Evolutionary conservation across 2,797 vertebrate genomes (phyloP), one percentile per base, ranked within the genome.

Genomic region (Parauchenoglanis ngamensis): DNA sequence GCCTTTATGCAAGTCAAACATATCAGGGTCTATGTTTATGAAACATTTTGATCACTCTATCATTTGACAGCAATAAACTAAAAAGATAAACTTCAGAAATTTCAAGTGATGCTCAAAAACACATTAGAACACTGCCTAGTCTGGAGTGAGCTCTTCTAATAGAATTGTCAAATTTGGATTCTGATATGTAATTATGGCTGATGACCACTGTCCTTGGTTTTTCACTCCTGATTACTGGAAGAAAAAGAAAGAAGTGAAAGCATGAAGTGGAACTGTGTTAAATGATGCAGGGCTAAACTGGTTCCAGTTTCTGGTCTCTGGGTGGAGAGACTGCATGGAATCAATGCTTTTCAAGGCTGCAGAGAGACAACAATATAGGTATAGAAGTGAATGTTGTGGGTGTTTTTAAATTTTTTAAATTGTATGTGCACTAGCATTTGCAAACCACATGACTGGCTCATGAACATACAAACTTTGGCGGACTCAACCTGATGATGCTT

Each of bases 191-290:
- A 61, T 31, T 85, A 35, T 75, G 56, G 17, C 56, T 35, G n/a
- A 56, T 52, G 54, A 49, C 67, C 65, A 72, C 86, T 86, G 31
- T 46, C 23, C 44, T 17, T 63, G 28, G 44, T 63, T 84, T 87
- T 89, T 84, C 31, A 77, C 52, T 67, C 85, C 87, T 87, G 87
- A 84, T 76, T 78, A 88, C 54, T 77, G 49, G 65, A 86, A 87
- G 63, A 61, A 31, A 70, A 87, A 82, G 79, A 76, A 91, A 87
- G 90, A 91, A 88, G 83, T 61, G 87, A 91, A 87, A 89, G 28
- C 40, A 23, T 84, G 68, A 89, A 56, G 73, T n/a, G 63, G 79
- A 65, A 61, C 61, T 63, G 83, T 81, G 28, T 77, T 76, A 13
- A 52, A 59, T 59, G 68, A 81, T 87, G 46, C 81, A 82, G 61